Percentiles rank a stretch among this genome's conserved stretches.
Evolutionary conservation across 1,140 invertebrate genomes (phyloP).

Genomic region (Heliconius congener): DNA sequence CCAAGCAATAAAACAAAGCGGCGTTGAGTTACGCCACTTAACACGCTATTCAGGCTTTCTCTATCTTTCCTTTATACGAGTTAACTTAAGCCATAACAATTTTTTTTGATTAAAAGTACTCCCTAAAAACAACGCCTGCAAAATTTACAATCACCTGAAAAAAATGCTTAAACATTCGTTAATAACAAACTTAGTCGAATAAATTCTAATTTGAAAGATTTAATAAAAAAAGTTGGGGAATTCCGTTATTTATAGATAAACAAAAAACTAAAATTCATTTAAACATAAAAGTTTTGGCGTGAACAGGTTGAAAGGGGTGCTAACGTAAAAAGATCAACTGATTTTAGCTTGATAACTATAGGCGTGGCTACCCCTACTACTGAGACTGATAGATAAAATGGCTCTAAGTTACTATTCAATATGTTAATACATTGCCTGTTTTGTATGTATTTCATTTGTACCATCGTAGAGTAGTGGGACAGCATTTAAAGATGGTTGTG

Average conservation of each 20-base stretch:
- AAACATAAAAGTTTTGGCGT: constrained; percentile 47
- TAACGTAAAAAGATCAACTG: constrained; percentile 57
- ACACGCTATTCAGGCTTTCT: too few relatives aligned
- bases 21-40: too few relatives aligned
- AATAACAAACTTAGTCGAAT: constrained; percentile 13
- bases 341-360: constrained; percentile 57
- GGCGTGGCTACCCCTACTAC: constrained; percentile 28
- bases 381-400: neutral
- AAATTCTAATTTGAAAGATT: constrained; percentile 37
- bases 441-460: neutral
- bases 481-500: too few relatives aligned
- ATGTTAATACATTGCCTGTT: neutral
- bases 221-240: constrained; percentile 26
- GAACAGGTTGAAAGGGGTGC: constrained; percentile 52
- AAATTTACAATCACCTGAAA: neutral
- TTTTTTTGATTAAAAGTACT: neutral
- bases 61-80: too few relatives aligned
- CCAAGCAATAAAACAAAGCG: too few relatives aligned
- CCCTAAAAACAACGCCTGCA: neutral
- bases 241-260: constrained; percentile 43
- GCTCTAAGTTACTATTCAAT: neutral
- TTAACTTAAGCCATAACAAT: neutral
- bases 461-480: too few relatives aligned
- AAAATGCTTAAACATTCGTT: neutral
- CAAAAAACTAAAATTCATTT: constrained; percentile 51